Evolutionary conservation across 2,888 invertebrate species (phyloP).

Genomic region (Drosophila nr. medialis): DNA sequence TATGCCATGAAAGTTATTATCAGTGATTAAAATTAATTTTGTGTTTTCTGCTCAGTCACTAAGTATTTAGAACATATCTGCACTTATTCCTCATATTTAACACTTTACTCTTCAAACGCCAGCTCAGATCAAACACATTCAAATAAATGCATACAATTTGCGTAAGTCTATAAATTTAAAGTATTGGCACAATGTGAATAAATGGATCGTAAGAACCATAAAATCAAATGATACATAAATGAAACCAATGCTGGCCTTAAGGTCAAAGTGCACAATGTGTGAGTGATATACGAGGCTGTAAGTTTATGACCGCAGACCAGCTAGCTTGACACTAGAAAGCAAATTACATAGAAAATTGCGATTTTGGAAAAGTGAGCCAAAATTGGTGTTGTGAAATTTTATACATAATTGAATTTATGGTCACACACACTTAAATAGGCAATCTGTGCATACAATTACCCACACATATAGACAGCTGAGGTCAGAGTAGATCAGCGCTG

Average conservation of each 20-base stretch:
- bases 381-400: slow-evolving; percentile 78
- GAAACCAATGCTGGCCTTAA: slow-evolving; percentile 65
- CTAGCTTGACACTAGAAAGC: slow-evolving; percentile 67
- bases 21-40: slow-evolving; percentile 3
- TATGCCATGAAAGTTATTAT: slow-evolving; percentile 7
- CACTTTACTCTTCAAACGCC: neutral
- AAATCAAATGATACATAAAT: slow-evolving; percentile 76
- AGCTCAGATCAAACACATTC: slow-evolving; percentile 23
- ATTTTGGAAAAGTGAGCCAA: slow-evolving; percentile 63
- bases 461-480: slow-evolving; percentile 58
- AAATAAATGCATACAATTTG: slow-evolving; percentile 38
- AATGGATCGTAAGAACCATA: slow-evolving; percentile 76
- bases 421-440: slow-evolving; percentile 30
- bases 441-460: slow-evolving; percentile 72
- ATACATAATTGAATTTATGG: slow-evolving; percentile 82
- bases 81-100: neutral
- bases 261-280: slow-evolving; percentile 61
- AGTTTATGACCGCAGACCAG: slow-evolving; percentile 53
- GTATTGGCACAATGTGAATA: slow-evolving; percentile 54
- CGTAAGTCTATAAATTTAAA: slow-evolving; percentile 30
- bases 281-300: slow-evolving; percentile 28
- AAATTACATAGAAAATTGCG: slow-evolving; percentile 79
- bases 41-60: too few relatives aligned
- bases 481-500: slow-evolving; percentile 41
- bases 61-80: neutral